Conservation (phyloP, 2,113 vertebrate genomes). For the Centrocercus urophasianus region DNA sequence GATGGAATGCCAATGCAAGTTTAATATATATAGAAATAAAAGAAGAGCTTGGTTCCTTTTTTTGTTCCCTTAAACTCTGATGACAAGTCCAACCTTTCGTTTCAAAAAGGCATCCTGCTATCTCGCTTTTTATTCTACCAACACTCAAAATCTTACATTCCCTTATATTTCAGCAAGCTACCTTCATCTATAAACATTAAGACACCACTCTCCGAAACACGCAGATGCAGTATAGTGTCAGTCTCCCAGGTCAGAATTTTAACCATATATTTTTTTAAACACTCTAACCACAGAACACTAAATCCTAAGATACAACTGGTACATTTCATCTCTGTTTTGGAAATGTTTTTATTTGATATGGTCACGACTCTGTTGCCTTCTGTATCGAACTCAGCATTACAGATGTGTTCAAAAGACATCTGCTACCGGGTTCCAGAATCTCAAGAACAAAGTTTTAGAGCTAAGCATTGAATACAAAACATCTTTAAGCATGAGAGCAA, state of each 20-base stretch:
- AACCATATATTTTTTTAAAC: not conserved
- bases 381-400: not conserved
- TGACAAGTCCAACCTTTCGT: not conserved
- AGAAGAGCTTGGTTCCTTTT: not conserved
- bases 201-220: not conserved
- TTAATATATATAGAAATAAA: not conserved
- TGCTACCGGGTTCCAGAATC: not conserved
- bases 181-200: not conserved
- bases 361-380: not conserved
- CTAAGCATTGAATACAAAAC: not conserved
- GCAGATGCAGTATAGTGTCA: fast-evolving
- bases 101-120: not conserved
- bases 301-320: not conserved
- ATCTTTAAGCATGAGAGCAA: not conserved
- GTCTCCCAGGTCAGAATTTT: not conserved
- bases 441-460: fast-evolving
- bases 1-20: fast-evolving
- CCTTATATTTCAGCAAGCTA: not conserved
- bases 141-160: not conserved
- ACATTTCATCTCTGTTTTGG: not conserved
- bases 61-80: not conserved
- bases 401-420: fast-evolving
- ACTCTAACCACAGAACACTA: not conserved
- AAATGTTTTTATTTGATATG: not conserved
- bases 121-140: not conserved